Evolutionary conservation across 2,797 vertebrate genomes (phyloP).

Genomic region (Hypotaenidia okinawae): DNA sequence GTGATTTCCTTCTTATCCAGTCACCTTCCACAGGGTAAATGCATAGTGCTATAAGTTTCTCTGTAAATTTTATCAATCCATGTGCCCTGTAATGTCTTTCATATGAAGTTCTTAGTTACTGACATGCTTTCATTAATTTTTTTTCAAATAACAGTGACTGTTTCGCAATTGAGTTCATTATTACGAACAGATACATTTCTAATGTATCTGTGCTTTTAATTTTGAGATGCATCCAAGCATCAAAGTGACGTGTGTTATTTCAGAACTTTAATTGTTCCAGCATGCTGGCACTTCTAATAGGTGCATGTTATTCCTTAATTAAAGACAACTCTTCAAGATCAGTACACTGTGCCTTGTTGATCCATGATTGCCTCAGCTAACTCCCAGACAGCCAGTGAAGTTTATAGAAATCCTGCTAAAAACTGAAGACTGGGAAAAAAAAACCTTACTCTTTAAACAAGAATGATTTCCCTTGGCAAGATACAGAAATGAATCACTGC

Average conservation of each 20-base stretch:
- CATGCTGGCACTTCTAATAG: constrained; percentile 24
- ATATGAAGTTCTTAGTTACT: neutral
- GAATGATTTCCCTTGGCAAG: constrained; percentile 61
- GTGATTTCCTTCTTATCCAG: neutral
- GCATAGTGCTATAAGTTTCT: neutral
- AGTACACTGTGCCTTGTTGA: neutral
- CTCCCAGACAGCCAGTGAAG: constrained; percentile 9
- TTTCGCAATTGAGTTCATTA: constrained; percentile 10
- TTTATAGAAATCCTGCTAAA: constrained; percentile 20
- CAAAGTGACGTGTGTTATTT: constrained; percentile 47
- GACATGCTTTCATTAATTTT: neutral
- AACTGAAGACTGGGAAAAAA: neutral
- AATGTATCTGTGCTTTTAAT: constrained; percentile 45
- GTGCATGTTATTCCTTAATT: constrained; percentile 54
- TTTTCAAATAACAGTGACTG: neutral
- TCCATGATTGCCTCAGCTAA: constrained; percentile 18
- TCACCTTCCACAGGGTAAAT: constrained; percentile 5
- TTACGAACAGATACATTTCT: constrained; percentile 25
- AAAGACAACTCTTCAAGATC: constrained; percentile 48
- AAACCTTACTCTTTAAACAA: constrained; percentile 18
- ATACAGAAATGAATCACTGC: constrained; percentile 47
- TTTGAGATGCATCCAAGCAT: constrained; percentile 42
- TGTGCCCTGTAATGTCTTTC: neutral
- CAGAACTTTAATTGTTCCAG: constrained; percentile 59
- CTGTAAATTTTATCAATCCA: constrained; percentile 5